These are phyloP conservation scores for Drosophila miranda DNA, from an alignment of 1,140 invertebrate genomes.

Conservation along the genomic window DNA sequence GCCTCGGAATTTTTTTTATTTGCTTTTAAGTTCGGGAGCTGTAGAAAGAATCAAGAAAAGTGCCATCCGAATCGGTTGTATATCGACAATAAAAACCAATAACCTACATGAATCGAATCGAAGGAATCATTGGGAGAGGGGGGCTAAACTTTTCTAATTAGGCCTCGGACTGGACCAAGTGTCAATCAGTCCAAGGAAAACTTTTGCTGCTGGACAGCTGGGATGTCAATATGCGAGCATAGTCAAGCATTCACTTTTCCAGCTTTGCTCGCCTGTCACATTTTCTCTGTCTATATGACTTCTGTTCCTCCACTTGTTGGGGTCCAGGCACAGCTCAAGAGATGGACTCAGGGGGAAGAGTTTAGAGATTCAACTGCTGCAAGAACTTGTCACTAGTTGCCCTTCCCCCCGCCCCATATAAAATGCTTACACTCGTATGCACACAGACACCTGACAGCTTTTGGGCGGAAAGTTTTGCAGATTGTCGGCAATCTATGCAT, in stretches of 20 bases:
- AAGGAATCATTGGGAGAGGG: not conserved
- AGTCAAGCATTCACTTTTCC: not conserved
- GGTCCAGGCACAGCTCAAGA: not conserved
- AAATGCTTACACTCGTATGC: constrained; percentile 24
- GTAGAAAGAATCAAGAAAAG: constrained; percentile 21
- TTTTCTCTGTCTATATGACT: constrained; percentile 15
- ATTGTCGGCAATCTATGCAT: constrained; percentile 29
- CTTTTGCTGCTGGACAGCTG: constrained; percentile 38
- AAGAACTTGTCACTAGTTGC: constrained; percentile 9
- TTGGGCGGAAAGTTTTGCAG: constrained; percentile 55
- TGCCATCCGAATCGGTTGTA: constrained; percentile 67
- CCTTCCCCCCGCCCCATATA: not conserved
- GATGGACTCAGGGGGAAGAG: not conserved
- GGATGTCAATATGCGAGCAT: constrained; percentile 32
- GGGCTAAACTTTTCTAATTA: constrained; percentile 72
- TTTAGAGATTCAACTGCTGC: constrained; percentile 22
- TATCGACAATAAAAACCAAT: constrained; percentile 61
- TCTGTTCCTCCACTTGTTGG: not conserved
- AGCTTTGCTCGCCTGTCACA: constrained; percentile 38
- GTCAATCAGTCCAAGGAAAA: constrained; percentile 63
- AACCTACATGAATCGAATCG: constrained; percentile 35
- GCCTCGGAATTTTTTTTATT: constrained; percentile 48
- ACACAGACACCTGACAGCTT: constrained; percentile 25
- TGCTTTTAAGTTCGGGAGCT: constrained; percentile 51
- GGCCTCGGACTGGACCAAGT: constrained; percentile 34